Evolutionary conservation across 1,140 invertebrate species (phyloP).

Genomic region (Cydia strobilella): DNA sequence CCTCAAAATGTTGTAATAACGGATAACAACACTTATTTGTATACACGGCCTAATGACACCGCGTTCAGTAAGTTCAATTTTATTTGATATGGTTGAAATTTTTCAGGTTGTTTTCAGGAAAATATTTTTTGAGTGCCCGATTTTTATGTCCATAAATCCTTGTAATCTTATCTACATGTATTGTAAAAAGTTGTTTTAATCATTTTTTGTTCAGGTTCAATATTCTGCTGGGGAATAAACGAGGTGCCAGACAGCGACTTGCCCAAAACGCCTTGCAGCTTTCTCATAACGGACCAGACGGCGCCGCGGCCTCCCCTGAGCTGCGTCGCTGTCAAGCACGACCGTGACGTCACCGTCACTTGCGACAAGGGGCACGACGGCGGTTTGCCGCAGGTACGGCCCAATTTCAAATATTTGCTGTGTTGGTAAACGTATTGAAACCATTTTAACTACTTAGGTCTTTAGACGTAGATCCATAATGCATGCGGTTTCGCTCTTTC

Average conservation of each 20-base stretch:
- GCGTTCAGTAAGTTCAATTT: conserved; percentile 50
- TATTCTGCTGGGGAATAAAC: conserved; percentile 70
- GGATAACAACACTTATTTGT: conserved; percentile 47
- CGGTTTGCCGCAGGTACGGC: conserved; percentile 63
- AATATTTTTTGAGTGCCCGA: conserved; percentile 8
- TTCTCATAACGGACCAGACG: conserved; percentile 66
- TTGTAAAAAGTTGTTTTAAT: neutral
- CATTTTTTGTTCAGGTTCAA: conserved; percentile 48
- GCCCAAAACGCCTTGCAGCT: conserved; percentile 56
- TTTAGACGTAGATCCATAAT: neutral
- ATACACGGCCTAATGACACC: conserved; percentile 58
- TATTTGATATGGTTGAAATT: neutral
- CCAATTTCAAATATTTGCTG: too few relatives aligned
- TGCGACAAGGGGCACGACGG: conserved; percentile 67
- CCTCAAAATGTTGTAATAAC: conserved; percentile 55
- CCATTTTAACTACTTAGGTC: too few relatives aligned
- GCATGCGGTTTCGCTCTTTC: neutral
- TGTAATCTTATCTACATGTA: too few relatives aligned
- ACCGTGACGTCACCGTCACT: conserved; percentile 54
- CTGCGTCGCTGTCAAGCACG: conserved; percentile 52
- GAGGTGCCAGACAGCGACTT: conserved; percentile 48
- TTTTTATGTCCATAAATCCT: neutral
- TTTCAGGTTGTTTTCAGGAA: neutral
- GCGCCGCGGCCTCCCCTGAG: conserved; percentile 57
- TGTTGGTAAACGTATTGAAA: too few relatives aligned